Evolutionary conservation across 2,113 vertebrate genomes (phyloP).

Genomic region (Macrotis lagotis): DNA sequence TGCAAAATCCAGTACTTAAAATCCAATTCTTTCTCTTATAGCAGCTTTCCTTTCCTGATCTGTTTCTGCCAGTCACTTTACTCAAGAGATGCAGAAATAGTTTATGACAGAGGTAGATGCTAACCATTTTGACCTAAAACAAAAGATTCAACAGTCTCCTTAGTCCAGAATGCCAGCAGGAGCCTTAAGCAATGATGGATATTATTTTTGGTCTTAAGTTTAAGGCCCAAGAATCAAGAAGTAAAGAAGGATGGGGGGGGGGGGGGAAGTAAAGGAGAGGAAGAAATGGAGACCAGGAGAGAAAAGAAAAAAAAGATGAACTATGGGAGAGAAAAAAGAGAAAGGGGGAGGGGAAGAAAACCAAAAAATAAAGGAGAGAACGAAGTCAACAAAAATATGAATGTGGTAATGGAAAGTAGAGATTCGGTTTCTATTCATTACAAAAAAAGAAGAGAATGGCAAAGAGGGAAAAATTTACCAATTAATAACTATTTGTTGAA

Average conservation of each 20-base stretch:
- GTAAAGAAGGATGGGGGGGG: neutral
- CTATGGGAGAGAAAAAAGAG: neutral
- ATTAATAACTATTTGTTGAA: neutral
- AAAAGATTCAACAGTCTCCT: neutral
- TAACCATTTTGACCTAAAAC: neutral
- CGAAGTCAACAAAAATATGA: neutral
- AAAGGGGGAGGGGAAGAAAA: neutral
- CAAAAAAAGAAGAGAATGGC: neutral
- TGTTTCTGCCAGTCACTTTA: conserved; percentile 8
- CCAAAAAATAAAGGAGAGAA: neutral
- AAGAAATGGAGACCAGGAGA: neutral
- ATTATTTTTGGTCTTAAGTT: neutral
- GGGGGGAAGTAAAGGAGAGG: neutral
- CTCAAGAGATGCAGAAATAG: neutral
- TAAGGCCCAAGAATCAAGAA: neutral
- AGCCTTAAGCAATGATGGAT: neutral
- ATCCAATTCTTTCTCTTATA: neutral
- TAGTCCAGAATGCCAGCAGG: neutral
- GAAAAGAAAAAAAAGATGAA: neutral
- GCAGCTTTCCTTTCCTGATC: neutral
- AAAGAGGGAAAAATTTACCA: neutral
- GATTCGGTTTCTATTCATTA: neutral
- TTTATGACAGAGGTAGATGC: conserved; percentile 2
- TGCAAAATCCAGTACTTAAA: neutral
- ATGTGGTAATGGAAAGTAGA: neutral